These are phyloP conservation scores for Callionymus lyra DNA, from an alignment of 2,113 vertebrate species.

Conservation along the genomic window DNA sequence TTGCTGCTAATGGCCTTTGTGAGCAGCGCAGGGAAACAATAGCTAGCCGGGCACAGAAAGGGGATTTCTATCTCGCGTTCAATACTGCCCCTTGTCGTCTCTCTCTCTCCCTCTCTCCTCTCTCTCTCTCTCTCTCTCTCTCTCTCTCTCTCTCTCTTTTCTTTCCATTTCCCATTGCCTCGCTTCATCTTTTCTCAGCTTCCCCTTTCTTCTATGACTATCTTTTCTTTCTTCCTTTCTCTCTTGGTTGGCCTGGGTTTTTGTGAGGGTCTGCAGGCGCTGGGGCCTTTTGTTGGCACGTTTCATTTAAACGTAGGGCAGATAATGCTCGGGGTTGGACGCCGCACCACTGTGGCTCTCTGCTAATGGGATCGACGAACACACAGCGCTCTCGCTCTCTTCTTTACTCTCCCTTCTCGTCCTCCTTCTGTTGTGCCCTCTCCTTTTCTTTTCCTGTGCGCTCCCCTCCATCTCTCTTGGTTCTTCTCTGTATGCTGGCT, in stretches of 20 bases:
- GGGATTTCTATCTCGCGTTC: slow-evolving; percentile 73
- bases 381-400: slow-evolving; percentile 37
- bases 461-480: slow-evolving; percentile 4
- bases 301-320: slow-evolving; percentile 60
- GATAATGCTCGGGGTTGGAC: slow-evolving; percentile 65
- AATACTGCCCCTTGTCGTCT: slow-evolving; percentile 48
- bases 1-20: slow-evolving; percentile 93
- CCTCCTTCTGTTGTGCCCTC: slow-evolving; percentile 10
- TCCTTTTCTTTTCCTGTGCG: slow-evolving; percentile 2
- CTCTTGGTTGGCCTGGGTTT: slow-evolving; percentile 27
- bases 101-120: not conserved
- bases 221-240: slow-evolving; percentile 45
- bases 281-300: slow-evolving; percentile 67
- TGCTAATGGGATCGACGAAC: slow-evolving; percentile 66
- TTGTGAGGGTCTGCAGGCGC: slow-evolving; percentile 55
- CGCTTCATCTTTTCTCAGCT: slow-evolving; percentile 48
- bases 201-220: slow-evolving; percentile 36
- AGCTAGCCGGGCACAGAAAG: slow-evolving; percentile 70
- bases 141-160: not conserved
- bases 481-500: slow-evolving; percentile 18
- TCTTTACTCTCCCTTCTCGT: slow-evolving; percentile 19
- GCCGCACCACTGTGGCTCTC: slow-evolving; percentile 58
- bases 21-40: slow-evolving; percentile 87
- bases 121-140: slow-evolving; percentile 1
- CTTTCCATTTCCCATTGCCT: slow-evolving; percentile 37